A percentile compares a stretch with the other conserved stretches of the same genome.
Evolutionary conservation across 2,888 invertebrate species (phyloP).

Genomic region (Cataglyphis livida): DNA sequence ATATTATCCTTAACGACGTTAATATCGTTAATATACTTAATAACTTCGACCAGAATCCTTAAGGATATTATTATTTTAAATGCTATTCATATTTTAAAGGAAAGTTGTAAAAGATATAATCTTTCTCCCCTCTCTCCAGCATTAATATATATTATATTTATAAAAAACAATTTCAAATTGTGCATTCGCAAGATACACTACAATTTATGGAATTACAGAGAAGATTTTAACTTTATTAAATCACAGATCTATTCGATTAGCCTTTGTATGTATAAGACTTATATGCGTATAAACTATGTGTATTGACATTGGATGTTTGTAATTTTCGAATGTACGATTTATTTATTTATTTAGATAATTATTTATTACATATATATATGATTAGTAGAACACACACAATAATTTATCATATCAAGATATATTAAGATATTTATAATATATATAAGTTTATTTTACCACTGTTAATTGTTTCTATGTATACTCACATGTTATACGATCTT

Average conservation of each 20-base stretch:
- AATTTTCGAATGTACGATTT: conserved; percentile 79
- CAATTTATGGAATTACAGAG: conserved; percentile 10
- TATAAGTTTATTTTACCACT: conserved; percentile 79
- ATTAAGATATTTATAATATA: conserved; percentile 72
- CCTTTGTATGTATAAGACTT: conserved; percentile 60
- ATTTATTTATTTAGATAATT: conserved; percentile 73
- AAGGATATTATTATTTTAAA: conserved; percentile 24
- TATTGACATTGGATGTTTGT: conserved; percentile 70
- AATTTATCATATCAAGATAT: conserved; percentile 64
- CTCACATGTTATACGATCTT: conserved; percentile 78
- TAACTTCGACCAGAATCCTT: background rate
- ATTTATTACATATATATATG: conserved; percentile 73
- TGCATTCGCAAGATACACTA: conserved; percentile 63
- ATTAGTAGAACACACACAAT: conserved; percentile 69
- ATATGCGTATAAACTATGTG: conserved; percentile 72
- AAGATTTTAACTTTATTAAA: conserved; percentile 7
- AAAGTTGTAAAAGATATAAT: conserved; percentile 40
- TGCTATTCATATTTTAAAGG: conserved; percentile 47
- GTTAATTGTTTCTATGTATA: conserved; percentile 81
- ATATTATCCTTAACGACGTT: conserved; percentile 30
- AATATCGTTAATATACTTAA: conserved; percentile 26
- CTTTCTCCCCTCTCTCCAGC: background rate
- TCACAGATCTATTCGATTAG: conserved; percentile 14
- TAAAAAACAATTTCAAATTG: conserved; percentile 52
- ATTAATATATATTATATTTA: conserved; percentile 40